Base-by-base conservation (phyloP, 1,140 invertebrate species). In the Heliconius hermathena region DNA sequence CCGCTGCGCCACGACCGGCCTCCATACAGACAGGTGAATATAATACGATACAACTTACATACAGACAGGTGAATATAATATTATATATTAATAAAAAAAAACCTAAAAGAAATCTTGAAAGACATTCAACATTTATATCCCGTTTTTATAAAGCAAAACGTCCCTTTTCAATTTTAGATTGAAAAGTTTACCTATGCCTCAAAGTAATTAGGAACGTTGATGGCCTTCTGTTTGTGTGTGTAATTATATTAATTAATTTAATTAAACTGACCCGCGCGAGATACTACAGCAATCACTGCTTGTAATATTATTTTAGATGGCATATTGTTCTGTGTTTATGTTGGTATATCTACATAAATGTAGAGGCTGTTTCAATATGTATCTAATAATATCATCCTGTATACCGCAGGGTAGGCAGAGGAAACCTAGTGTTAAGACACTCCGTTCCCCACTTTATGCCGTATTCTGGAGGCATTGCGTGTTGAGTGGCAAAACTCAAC, bases 161-260 rank as follows among this genome's bases (percentile, higher is more conserved):
- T 66, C 60, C 60, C 60, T 66, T 66, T 66, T 26, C 60, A 29
- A 29, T 66, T 33, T 33, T 66, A 66, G n/a, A 22, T 57, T 57
- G 8, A 57, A 57, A 57, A 22, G 54, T 57, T 57, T 57, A 57
- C 54, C 8, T 57, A 57, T 57, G 20, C 54, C 54, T 22, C 8
- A 20, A n/a, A 22, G 54, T 57, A 22, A 57, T 57, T 66, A 26
- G 22, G 29, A 29, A 66, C 11, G 22, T 66, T 29, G 22, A 3
- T 66, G 4, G 60, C 22, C 22, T 66, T 66, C 1, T 66, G 8
- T 66, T 66, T 66, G n/a, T 26, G 1, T 66, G 26, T 66, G 13
- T 66, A 66, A 26, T 26, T 66, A 66, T 9, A 66, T 13, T 66
- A 66, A 66, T 66, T 66, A 26, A 66, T 66, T 66, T 29, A 66